Conservation (phyloP, 2,113 vertebrate genomes). For the Girardinichthys multiradiatus region DNA sequence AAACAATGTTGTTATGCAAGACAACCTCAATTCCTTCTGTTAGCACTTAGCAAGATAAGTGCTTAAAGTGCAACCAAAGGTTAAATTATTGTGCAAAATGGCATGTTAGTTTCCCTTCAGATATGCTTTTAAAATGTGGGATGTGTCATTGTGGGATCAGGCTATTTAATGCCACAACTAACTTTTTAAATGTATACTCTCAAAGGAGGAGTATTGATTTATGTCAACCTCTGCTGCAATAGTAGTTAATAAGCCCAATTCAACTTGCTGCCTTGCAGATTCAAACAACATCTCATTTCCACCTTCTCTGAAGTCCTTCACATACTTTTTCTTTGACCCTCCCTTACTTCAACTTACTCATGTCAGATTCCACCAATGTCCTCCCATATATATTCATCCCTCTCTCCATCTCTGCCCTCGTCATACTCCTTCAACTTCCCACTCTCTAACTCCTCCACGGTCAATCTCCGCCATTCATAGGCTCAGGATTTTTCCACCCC, state of each 20-base stretch:
- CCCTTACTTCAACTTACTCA: constrained; percentile 20
- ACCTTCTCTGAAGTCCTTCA: constrained; percentile 27
- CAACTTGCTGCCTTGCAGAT: background rate
- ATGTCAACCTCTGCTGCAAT: background rate
- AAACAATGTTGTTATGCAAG: no score
- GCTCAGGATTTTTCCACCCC: constrained; percentile 30
- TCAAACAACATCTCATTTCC: constrained; percentile 11
- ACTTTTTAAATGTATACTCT: no score
- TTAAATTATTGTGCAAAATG: no score
- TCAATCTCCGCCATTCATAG: constrained; percentile 40
- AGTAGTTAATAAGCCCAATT: background rate
- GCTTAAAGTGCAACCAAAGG: no score
- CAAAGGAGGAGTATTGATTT: background rate
- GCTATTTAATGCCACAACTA: background rate
- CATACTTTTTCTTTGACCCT: constrained; percentile 10
- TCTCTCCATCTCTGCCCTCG: constrained; percentile 54
- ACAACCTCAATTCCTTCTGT: no score
- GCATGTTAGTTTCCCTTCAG: no score
- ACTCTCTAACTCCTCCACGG: constrained; percentile 27
- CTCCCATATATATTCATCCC: constrained; percentile 42
- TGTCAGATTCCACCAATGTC: constrained; percentile 54
- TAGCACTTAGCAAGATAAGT: no score
- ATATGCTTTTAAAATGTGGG: no score
- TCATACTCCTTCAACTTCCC: constrained; percentile 42
- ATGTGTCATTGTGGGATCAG: background rate